phyloP scores from a whole-genome alignment of 2,888 invertebrate genomes.

The Watsonalla cultraria region DNA sequence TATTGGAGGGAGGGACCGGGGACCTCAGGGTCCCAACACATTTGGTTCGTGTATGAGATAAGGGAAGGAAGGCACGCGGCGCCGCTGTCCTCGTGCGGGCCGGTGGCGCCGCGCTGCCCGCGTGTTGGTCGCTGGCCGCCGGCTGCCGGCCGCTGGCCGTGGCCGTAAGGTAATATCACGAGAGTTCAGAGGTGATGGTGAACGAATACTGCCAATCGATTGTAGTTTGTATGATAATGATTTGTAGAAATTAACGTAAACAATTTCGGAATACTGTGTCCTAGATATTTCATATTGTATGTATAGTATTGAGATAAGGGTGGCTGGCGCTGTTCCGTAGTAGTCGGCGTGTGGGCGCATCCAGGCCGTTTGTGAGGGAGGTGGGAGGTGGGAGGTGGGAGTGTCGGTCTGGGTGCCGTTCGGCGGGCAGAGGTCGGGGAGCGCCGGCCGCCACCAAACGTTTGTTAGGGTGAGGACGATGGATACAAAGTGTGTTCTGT shows the following conservation, averaged over 20 bases:
- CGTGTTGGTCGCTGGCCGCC: neutral
- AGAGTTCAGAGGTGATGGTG: conserved; percentile 43
- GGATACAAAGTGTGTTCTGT: conserved; percentile 77
- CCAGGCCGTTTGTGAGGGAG: no score
- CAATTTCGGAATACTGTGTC: conserved; percentile 71
- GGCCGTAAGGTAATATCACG: conserved; percentile 43
- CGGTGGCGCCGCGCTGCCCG: conserved; percentile 6
- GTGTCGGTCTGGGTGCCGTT: neutral
- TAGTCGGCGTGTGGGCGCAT: conserved; percentile 7
- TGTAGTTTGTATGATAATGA: conserved; percentile 71
- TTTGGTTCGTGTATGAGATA: conserved; percentile 21
- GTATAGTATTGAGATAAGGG: conserved; percentile 63
- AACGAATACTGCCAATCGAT: conserved; percentile 76
- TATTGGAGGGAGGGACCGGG: conserved; percentile 2
- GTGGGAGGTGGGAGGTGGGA: neutral
- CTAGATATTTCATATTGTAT: conserved; percentile 65
- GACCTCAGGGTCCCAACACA: neutral
- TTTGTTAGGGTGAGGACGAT: conserved; percentile 61
- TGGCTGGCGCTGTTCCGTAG: conserved; percentile 38
- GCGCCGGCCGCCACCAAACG: conserved; percentile 48
- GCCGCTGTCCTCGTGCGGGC: conserved; percentile 8
- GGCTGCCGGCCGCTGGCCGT: conserved; percentile 7
- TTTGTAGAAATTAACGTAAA: conserved; percentile 60
- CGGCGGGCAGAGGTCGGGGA: conserved; percentile 21
- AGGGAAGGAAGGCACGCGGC: conserved; percentile 8